phyloP scores from a whole-genome alignment of 2,888 invertebrate genomes.

The Oscheius sp. region DNA sequence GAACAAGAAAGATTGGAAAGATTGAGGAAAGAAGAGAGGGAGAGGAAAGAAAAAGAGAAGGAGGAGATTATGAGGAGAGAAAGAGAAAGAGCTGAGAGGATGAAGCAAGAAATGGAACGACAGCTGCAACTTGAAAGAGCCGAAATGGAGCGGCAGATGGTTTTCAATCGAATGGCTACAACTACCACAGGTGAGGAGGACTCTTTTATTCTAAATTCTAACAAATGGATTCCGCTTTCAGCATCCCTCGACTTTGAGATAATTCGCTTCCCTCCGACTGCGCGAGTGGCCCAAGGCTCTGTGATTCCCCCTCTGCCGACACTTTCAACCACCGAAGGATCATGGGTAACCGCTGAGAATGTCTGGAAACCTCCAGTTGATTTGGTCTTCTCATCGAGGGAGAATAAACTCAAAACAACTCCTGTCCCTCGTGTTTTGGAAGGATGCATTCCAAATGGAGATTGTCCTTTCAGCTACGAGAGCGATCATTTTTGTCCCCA shows the following conservation, averaged over 20 bases:
- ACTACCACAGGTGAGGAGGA: not conserved
- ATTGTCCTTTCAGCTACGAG: constrained; percentile 46
- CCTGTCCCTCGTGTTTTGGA: not conserved
- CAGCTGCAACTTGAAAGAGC: constrained; percentile 8
- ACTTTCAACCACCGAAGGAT: not conserved
- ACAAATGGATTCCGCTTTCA: not conserved
- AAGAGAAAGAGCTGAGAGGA: not conserved
- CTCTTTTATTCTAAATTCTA: not conserved
- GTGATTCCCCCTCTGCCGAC: constrained; percentile 16
- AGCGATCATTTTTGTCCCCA: constrained; percentile 45
- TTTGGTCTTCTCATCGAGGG: not conserved
- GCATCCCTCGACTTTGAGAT: constrained; percentile 21
- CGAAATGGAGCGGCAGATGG: constrained; percentile 10
- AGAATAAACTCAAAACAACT: not conserved
- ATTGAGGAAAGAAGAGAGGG: constrained; percentile 9
- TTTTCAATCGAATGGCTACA: not conserved
- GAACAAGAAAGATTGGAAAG: constrained; percentile 8
- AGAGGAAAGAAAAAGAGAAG: constrained; percentile 4
- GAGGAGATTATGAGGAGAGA: constrained; percentile 10
- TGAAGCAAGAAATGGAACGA: constrained; percentile 5
- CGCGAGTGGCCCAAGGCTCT: constrained; percentile 32
- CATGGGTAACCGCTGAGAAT: constrained; percentile 4
- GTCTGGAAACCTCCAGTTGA: constrained; percentile 28
- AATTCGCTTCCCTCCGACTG: constrained; percentile 19
- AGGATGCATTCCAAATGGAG: constrained; percentile 40